Evolutionary conservation across 2,888 invertebrate genomes (phyloP), one percentile per base, ranked within the genome.

Genomic region (Agrotis exclamationis): DNA sequence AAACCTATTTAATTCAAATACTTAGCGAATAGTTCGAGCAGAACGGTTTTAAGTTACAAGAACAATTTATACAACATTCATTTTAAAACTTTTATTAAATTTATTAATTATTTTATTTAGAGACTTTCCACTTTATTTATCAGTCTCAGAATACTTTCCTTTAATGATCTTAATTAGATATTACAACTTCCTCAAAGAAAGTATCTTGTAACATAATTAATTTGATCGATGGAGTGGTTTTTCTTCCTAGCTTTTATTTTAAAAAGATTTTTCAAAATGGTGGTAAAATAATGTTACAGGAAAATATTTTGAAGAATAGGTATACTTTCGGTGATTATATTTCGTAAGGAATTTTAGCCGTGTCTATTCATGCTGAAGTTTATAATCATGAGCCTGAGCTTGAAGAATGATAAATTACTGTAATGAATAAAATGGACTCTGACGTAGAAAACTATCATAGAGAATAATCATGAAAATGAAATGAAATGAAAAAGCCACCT

Each of bases 201-300:
- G 73, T 85, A 80, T 84, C 82, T 33, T 69, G 59, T 80, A 82
- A 82, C 80, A 65, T 82, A 85, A 85, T 85, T 85, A 85, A 84
- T 78, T 85, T 83, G 85, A 85, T 85, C 66, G 77, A 85, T 85
- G 82, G 76, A 68, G 72, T 76, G 62, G 74, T 85, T 63, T 76
- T 71, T 50, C 28, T 58, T 72, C 57, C 59, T 64, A 60, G n/a
- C 39, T 47, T 60, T 63, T 70, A 63, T 70, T 76, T 69, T 48
- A 54, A 51, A 75, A 76, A 75, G 45, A 72, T 72, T 60, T 69
- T 70, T 59, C 6, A 53, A 68, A 75, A 70, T 62, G 51, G 45
- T 14, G 22, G 13, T 53, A 45, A 67, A 65, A 72, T 72, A 58
- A 48, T 53, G 44, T 48, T 44, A 63, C 24, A 51, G 64, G 58